phyloP scores from a whole-genome alignment of 2,888 invertebrate species.

The Pandemis corylana region DNA sequence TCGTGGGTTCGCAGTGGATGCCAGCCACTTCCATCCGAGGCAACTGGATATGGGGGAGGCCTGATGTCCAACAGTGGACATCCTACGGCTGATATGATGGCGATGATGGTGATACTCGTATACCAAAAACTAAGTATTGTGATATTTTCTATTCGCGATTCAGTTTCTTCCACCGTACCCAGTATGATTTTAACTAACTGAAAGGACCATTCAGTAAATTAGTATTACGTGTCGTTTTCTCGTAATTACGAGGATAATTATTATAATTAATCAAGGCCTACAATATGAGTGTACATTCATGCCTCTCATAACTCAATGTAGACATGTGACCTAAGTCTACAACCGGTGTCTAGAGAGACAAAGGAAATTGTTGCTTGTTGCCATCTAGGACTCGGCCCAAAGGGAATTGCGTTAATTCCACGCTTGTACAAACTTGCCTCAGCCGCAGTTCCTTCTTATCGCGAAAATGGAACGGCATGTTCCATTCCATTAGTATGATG shows the following conservation, averaged over 20 bases:
- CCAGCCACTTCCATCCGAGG: too few species aligned
- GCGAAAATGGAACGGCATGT: conserved; percentile 49
- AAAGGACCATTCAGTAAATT: too few species aligned
- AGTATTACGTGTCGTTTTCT: too few species aligned
- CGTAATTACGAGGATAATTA: not conserved
- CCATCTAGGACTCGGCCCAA: conserved; percentile 19
- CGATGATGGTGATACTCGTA: too few species aligned
- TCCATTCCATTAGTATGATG: conserved; percentile 49
- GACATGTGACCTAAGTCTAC: conserved; percentile 10
- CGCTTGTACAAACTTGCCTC: conserved; percentile 21
- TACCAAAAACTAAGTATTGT: too few species aligned
- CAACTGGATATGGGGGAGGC: too few species aligned
- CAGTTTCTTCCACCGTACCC: too few species aligned
- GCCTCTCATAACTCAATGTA: not conserved
- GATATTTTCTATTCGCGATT: too few species aligned
- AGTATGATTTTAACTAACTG: too few species aligned
- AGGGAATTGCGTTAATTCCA: conserved; percentile 28
- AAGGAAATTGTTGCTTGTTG: conserved; percentile 28
- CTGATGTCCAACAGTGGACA: too few species aligned
- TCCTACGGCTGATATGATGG: too few species aligned
- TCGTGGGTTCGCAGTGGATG: too few species aligned
- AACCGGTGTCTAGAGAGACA: conserved; percentile 30
- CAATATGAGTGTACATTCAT: not conserved
- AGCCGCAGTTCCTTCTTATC: conserved; percentile 43
- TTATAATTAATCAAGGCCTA: not conserved